Base-by-base conservation (phyloP, 2,888 invertebrate genomes). In the Calliphora vomitoria region DNA sequence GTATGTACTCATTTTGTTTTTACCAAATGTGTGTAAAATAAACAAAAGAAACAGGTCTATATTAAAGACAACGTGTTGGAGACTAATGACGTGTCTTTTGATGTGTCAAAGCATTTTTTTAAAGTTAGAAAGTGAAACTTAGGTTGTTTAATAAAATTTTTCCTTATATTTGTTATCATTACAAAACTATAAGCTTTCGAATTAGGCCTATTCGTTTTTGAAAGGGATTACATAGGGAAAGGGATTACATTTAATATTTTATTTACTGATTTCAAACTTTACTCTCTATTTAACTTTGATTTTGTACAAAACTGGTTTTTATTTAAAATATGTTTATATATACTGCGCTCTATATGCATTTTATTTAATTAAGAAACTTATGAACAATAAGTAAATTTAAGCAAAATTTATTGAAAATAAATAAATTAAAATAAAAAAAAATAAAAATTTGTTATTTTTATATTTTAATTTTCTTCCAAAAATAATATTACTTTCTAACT, bases 11-110 rank as follows among this genome's bases (percentile, higher is more conserved):
- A 62, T 25, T 53, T 31, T 62, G n/a, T 38, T 71, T 44, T 53
- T 44, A 15, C 6, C 41, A 81, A 64, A 13, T 62, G 6, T 41
- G 41, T 66, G 44, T 18, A 69, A 20, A 38, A n/a, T 58, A 50
- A 15, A 13, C 8, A 66, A 18, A 58, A 72, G 55, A 58, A 18
- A 20, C 20, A 74, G 20, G 41, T 25, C 25, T 25, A 47, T 53
- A 53, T 53, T 8, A 20, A 82, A 82, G 76, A 76, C 62, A 76
- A 83, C 76, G 71, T 71, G 76, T 71, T 69, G 15, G 69, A 64
- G 53, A 71, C 62, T 62, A 62, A 55, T 83, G 82, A 83, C 82
- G 82, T 83, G 82, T 83, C 82, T 75, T 68, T 82, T 69, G 6
- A 47, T 58, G 18, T 47, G 41, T 15, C 41, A 69, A 53, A 80